A percentile compares a stretch with the other conserved stretches of the same genome.
Evolutionary conservation across 2,113 vertebrate species (phyloP).

Genomic region (Peromyscus leucopus): DNA sequence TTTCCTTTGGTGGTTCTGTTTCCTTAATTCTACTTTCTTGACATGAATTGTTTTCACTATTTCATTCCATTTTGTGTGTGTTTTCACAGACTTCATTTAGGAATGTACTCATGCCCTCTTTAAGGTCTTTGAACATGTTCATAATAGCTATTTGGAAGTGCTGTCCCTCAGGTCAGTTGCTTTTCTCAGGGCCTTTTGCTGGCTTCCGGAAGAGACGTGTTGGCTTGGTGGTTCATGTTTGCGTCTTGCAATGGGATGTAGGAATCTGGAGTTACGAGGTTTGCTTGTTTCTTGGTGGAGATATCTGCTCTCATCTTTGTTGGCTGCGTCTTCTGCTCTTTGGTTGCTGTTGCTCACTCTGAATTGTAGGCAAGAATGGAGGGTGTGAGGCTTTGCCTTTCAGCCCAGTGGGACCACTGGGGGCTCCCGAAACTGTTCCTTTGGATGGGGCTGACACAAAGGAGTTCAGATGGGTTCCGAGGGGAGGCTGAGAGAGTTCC

Average conservation of each 20-base stretch:
- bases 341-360: neutral
- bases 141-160: neutral
- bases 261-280: neutral
- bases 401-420: neutral
- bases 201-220: neutral
- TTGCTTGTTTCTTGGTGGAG: neutral
- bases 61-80: neutral
- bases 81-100: neutral
- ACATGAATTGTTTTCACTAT: neutral
- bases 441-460: neutral
- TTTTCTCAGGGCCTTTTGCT: neutral
- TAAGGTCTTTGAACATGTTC: neutral
- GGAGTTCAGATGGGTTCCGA: neutral
- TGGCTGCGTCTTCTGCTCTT: neutral
- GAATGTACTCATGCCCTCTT: neutral
- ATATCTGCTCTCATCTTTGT: neutral
- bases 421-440: neutral
- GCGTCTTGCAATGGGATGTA: neutral
- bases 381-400: neutral
- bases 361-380: neutral
- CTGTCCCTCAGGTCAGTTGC: neutral
- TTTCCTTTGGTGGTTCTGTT: neutral
- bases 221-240: neutral
- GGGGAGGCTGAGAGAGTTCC: neutral
- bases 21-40: neutral